These are phyloP conservation scores for Sarcophaga carnaria DNA, from an alignment of 2,888 invertebrate species.

Conservation along the genomic window DNA sequence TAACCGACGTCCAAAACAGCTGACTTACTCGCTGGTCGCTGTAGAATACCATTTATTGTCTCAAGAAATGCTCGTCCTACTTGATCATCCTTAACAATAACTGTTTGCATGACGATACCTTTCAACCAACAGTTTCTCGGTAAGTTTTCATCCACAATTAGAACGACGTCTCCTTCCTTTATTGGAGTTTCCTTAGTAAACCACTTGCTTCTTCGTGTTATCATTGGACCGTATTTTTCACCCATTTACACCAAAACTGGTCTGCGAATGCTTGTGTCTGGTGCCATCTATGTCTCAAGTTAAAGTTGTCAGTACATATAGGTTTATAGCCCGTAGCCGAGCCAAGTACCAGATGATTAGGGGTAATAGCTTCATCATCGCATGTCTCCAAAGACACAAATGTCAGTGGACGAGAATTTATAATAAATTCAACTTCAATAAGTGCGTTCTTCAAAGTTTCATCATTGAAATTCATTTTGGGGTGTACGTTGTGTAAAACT, in stretches of 20 bases:
- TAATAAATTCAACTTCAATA: slow-evolving; percentile 62
- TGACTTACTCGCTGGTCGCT: slow-evolving; percentile 49
- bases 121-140: slow-evolving; percentile 49
- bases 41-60: slow-evolving; percentile 24
- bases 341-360: slow-evolving; percentile 66
- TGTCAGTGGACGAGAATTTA: slow-evolving; percentile 62
- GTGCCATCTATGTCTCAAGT: neutral
- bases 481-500: slow-evolving; percentile 15
- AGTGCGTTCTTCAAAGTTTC: slow-evolving; percentile 59
- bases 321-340: slow-evolving; percentile 52
- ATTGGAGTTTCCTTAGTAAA: slow-evolving; percentile 45
- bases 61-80: slow-evolving; percentile 41
- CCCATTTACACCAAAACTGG: slow-evolving; percentile 60
- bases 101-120: slow-evolving; percentile 29
- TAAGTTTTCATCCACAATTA: slow-evolving; percentile 55
- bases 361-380: slow-evolving; percentile 66
- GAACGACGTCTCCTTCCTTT: slow-evolving; percentile 53
- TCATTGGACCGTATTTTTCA: slow-evolving; percentile 55
- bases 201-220: slow-evolving; percentile 54
- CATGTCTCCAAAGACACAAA: slow-evolving; percentile 62
- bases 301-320: too few species aligned
- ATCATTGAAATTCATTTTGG: slow-evolving; percentile 58
- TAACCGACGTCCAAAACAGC: slow-evolving; percentile 58
- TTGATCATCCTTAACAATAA: slow-evolving; percentile 15
- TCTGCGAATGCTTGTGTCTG: slow-evolving; percentile 60